Base-by-base conservation (phyloP, 2,797 vertebrate genomes). In the Limosa lapponica region DNA sequence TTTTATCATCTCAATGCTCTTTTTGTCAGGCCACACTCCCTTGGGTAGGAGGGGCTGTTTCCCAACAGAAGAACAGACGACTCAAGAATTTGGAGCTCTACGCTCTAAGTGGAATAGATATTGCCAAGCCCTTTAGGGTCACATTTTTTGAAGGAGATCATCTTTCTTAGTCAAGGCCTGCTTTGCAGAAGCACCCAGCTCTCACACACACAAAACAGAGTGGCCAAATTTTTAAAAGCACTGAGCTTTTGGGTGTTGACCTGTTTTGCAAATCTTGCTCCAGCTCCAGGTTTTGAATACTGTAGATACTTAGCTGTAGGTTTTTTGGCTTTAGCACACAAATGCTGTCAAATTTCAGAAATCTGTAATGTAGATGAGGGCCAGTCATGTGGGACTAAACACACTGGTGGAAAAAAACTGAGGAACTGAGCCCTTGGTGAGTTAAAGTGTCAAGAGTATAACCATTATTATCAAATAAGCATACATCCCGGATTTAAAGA, bases 1-100 rank as follows among this genome's bases (percentile, higher is more conserved):
- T 89, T 95, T 86, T 79, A 70, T 95, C 77, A 85, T 85, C 67
- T 96, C 91, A 91, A 87, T 93, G 84, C 59, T 82, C 59, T 93
- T 95, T 94, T 80, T 89, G 93, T 95, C 78, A 90, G 93, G 67
- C 67, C 82, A 90, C 2, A 0, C 74, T 96, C 82, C 89, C 93
- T 95, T 85, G 87, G 89, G 84, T 80, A 89, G 71, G 67, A 95
- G 71, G 43, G 87, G 67, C 66, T 79, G 36, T 51, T 84, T 87
- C 59, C 58, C 78, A 87, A 80, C 81, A 48, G 55, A 91, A 67
- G 86, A 94, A 91, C 87, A 93, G 87, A 73, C 84, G 77, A 66
- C 82, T 89, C 67, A 92, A 91, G 89, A 93, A 93, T 95, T 67
- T 55, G 71, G 59, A 89, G 59, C 59, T 91, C 54, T 77, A 27